Percentiles rank a stretch among this genome's conserved stretches.
phyloP scores from a whole-genome alignment of 2,888 invertebrate genomes.

The Lasioglossum pauxillum region DNA sequence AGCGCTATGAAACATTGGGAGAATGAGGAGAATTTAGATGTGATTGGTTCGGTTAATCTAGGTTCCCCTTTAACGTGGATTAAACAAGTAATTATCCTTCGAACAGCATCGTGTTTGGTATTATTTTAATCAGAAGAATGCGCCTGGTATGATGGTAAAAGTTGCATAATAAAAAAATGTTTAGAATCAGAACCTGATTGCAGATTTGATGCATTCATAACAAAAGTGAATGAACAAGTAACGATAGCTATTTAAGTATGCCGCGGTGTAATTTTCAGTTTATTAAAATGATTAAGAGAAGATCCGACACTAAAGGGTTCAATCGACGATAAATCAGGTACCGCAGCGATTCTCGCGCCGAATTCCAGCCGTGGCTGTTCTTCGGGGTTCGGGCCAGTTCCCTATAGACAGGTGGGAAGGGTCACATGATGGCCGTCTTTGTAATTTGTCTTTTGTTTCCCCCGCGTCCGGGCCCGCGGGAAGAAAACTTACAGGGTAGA shows the following conservation, averaged over 20 bases:
- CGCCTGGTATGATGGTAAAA: not conserved
- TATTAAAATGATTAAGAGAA: constrained; percentile 1
- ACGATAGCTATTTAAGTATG: not conserved
- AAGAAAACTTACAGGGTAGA: constrained; percentile 79
- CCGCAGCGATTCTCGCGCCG: not conserved
- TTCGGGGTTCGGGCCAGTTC: constrained; percentile 54
- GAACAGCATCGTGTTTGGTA: not conserved
- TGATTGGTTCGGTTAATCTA: not conserved
- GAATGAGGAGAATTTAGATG: not conserved
- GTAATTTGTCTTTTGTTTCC: constrained; percentile 83
- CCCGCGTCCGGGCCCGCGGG: constrained; percentile 69
- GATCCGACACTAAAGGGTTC: not conserved
- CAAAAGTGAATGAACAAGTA: not conserved
- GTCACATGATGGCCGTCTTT: constrained; percentile 81
- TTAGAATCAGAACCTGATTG: not conserved
- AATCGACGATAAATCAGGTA: not conserved
- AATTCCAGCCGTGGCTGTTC: constrained; percentile 6
- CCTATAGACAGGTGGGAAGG: constrained; percentile 81
- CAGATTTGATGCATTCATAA: not conserved
- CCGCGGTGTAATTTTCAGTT: not conserved
- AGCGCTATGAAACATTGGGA: not conserved
- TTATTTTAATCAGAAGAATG: not conserved
- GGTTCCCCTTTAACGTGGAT: not conserved
- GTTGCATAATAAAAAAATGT: not conserved
- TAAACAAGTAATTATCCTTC: not conserved